phyloP scores from a whole-genome alignment of 2,113 vertebrate species.

The Leptobrachium ailaonicum region DNA sequence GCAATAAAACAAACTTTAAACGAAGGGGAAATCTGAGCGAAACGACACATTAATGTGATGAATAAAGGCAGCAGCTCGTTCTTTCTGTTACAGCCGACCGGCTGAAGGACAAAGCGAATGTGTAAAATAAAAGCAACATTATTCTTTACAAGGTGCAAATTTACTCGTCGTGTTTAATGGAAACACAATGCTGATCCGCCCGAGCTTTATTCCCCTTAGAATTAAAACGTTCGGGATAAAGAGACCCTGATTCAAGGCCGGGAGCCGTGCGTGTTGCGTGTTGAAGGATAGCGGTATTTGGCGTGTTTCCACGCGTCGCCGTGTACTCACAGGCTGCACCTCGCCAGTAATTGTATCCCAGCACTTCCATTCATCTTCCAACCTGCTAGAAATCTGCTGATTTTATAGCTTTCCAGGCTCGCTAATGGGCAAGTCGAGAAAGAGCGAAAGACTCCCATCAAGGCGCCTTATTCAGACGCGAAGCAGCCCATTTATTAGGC shows the following conservation, averaged over 20 bases:
- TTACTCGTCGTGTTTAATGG: background rate
- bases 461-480: conserved; percentile 53
- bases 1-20: too few species aligned
- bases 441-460: conserved; percentile 47
- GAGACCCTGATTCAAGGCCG: too few species aligned
- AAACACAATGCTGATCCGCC: background rate
- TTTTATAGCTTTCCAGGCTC: conserved; percentile 19
- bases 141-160: background rate
- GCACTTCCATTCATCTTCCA: conserved; percentile 17
- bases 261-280: too few species aligned
- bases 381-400: conserved; percentile 18
- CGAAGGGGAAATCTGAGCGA: background rate
- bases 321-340: too few species aligned
- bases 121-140: background rate
- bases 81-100: background rate
- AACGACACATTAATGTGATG: background rate
- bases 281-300: too few species aligned
- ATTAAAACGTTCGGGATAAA: too few species aligned
- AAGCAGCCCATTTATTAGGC: conserved; percentile 49
- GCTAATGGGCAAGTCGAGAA: conserved; percentile 21
- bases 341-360: background rate
- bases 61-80: background rate
- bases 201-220: too few species aligned
- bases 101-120: background rate
- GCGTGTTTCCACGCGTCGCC: too few species aligned